Conservation (phyloP, 2,113 vertebrate genomes). For the Rhinopomastus cyanomelas region DNA sequence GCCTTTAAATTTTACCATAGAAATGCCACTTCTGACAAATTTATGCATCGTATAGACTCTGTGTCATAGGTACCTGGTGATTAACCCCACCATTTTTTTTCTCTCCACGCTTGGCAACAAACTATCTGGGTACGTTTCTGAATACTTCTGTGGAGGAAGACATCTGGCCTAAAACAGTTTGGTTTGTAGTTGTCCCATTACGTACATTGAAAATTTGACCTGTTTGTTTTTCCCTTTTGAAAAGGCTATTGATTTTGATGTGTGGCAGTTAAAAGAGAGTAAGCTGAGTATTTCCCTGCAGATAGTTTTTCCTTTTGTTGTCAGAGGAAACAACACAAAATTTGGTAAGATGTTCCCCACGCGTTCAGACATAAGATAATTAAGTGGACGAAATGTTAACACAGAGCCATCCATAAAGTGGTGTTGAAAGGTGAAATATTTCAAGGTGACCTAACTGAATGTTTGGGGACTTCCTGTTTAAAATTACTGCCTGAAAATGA, state of each 20-base stretch:
- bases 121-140: background rate
- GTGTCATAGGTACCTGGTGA: conserved; percentile 4
- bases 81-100: background rate
- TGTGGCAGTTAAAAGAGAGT: background rate
- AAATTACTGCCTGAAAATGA: conserved; percentile 16
- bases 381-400: background rate
- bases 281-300: background rate
- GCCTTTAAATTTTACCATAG: background rate
- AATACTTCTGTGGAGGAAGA: background rate
- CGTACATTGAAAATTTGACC: background rate
- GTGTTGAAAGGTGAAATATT: background rate
- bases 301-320: background rate
- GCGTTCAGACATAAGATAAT: background rate
- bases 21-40: background rate
- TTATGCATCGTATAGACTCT: background rate
- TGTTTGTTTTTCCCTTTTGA: background rate
- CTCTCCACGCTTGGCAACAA: background rate
- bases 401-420: background rate
- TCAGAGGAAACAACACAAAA: background rate
- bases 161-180: background rate
- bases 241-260: background rate
- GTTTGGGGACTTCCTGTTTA: background rate
- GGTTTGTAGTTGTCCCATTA: background rate
- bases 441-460: background rate
- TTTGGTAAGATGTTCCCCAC: background rate